Evolutionary conservation across 2,888 invertebrate genomes (phyloP), one percentile per base, ranked within the genome.

Genomic region (Epistrophe eligans): DNA sequence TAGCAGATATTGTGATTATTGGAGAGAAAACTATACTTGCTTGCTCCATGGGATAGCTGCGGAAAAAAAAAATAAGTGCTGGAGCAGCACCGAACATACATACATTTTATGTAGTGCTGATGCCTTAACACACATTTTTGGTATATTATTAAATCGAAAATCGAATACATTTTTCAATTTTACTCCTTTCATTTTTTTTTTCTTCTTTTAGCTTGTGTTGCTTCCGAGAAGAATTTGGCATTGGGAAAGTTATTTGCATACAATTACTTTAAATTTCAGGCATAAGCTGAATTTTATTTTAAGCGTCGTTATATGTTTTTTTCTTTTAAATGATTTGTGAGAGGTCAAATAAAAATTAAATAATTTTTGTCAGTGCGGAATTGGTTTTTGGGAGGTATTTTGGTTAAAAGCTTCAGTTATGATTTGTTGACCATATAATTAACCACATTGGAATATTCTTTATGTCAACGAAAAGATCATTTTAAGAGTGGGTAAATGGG

Each of bases 1-100:
- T 76, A 79, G 79, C 52, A 87, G 87, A 87, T 87, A 83, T 83
- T 87, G 79, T 55, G 83, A 87, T 87, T 79, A 87, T 87, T 87
- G 83, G 73, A 79, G 71, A 60, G 64, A 52, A 70, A 72, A 67
- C 35, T 67, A n/a, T n/a, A 50, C 50, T 67, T 67, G 50, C 83
- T 83, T 79, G 77, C 81, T 81, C 55, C 60, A 60, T 55, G 67
- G 81, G 77, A 72, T 66, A 79, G 55, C 70, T 40, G 24, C 48
- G 55, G 48, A 52, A 40, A 77, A n/a, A 77, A 13, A 52, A 45
- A 11, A 58, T 35, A 35, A n/a, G 66, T 19, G 52, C 50, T 70
- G 40, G 40, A 38, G 11, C n/a, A 24, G 17, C 32, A 17, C 7
- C 28, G 17, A 28, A 62, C 43, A 74, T 84, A 48, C 52, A 70